Evolutionary conservation across 2,797 vertebrate genomes (phyloP), one percentile per base, ranked within the genome.

Genomic region (Sebastes taczanowskii): DNA sequence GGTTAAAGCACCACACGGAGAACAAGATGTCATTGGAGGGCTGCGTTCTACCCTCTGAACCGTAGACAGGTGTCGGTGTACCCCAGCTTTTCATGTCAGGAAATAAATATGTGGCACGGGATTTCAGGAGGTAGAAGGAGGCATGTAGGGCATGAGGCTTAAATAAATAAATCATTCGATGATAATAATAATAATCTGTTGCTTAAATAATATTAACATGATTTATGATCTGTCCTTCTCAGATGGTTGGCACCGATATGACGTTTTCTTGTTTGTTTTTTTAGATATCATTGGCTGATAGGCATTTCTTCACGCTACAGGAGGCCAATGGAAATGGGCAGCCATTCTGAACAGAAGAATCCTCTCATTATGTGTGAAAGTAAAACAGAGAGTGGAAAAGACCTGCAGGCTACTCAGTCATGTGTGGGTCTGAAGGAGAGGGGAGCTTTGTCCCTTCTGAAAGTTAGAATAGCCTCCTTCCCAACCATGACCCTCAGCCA

Each of bases 61-160:
- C 23, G 18, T 49, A 85, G 84, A 90, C 78, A 23, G 82, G 72
- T 86, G 68, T 74, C 16, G 10, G 81, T 85, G 72, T 82, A 81
- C 87, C 83, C 86, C 76, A 71, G 60, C 83, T 88, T 91, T 69
- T 91, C 77, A 90, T 87, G 82, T 90, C 84, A 77, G 91, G 90
- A 94, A 93, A 93, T 88, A 89, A 94, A 94, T 91, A 92, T 92
- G 92, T 93, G 93, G 90, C 91, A 93, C 88, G 74, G 93, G 93
- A 85, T 89, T 86, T 91, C 62, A 86, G 91, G 90, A 93, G 89
- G 91, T 88, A 92, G 87, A 93, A 94, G 90, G 92, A 91, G 84
- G 91, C 90, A 90, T 92, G 91, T 88, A 82, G 93, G 91, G 87
- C 85, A 87, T 91, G 93, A 94, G 92, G 93, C 82, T 92, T 86